Evolutionary conservation across 2,113 vertebrate species (phyloP).

Genomic region (Equus quagga): DNA sequence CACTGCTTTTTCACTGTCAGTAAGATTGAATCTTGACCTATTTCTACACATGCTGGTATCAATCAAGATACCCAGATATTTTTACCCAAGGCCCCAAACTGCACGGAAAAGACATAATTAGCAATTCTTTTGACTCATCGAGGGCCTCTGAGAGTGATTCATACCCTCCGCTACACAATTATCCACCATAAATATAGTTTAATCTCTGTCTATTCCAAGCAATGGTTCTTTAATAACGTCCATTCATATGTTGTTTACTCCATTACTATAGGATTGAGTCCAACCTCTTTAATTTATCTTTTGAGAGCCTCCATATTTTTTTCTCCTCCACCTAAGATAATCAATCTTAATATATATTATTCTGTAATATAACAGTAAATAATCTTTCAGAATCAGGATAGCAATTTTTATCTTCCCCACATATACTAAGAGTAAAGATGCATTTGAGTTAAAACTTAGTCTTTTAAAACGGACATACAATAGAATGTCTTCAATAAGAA

Average conservation of each 20-base stretch:
- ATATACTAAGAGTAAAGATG: slow-evolving; percentile 38
- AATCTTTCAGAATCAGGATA: slow-evolving; percentile 35
- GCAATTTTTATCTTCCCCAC: slow-evolving; percentile 32
- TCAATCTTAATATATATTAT: slow-evolving; percentile 37
- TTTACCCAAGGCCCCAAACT: slow-evolving; percentile 62
- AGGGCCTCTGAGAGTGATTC: slow-evolving; percentile 70
- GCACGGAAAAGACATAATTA: slow-evolving; percentile 71
- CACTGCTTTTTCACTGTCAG: slow-evolving; percentile 50
- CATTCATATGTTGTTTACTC: background rate
- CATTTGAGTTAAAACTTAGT: slow-evolving; percentile 12
- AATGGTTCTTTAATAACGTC: slow-evolving; percentile 18
- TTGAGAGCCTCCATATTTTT: slow-evolving; percentile 10
- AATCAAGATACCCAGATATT: slow-evolving; percentile 67
- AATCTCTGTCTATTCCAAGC: slow-evolving; percentile 41
- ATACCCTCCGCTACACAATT: slow-evolving; percentile 56
- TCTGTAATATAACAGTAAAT: background rate
- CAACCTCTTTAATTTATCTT: background rate
- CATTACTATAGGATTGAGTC: background rate
- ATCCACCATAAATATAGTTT: slow-evolving; percentile 66
- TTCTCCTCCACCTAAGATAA: slow-evolving; percentile 34
- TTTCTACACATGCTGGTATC: slow-evolving; percentile 72
- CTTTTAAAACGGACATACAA: slow-evolving; percentile 42
- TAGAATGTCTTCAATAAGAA: slow-evolving; percentile 18
- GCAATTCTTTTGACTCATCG: slow-evolving; percentile 67
- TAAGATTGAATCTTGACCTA: slow-evolving; percentile 67